Conservation (phyloP, 2,888 invertebrate genomes). For the Xylota segnis region DNA sequence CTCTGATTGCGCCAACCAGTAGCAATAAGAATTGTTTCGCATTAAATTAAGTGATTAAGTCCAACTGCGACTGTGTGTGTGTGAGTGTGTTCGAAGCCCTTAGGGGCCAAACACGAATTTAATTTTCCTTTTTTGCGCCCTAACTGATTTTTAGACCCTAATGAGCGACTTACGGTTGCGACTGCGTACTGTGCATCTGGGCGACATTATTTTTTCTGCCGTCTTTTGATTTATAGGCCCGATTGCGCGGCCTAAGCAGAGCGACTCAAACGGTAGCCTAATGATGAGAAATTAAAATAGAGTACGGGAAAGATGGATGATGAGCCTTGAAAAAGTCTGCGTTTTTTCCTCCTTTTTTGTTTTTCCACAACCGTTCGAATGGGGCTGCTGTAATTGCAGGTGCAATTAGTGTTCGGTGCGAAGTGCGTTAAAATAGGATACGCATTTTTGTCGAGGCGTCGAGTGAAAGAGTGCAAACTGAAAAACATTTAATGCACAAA, state of each 20-base stretch:
- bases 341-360: background rate
- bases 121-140: constrained; percentile 60
- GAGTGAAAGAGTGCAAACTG: background rate
- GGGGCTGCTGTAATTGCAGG: constrained; percentile 51
- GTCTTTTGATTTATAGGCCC: constrained; percentile 33
- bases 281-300: constrained; percentile 71
- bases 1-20: constrained; percentile 54
- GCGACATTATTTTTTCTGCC: constrained; percentile 45
- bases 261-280: constrained; percentile 60
- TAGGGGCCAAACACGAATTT: constrained; percentile 39
- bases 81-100: constrained; percentile 38
- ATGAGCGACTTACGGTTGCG: constrained; percentile 55
- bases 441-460: constrained; percentile 25
- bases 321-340: constrained; percentile 34
- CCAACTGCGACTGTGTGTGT: constrained; percentile 42
- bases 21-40: constrained; percentile 61
- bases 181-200: constrained; percentile 36
- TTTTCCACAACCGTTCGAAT: background rate
- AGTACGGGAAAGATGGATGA: constrained; percentile 61
- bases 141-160: constrained; percentile 65
- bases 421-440: constrained; percentile 53
- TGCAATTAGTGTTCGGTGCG: constrained; percentile 55
- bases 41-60: constrained; percentile 71
- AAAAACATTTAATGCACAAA: constrained; percentile 44
- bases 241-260: constrained; percentile 21